Base-by-base conservation (phyloP, 2,888 invertebrate species). In the Nasonovia ribisnigri region DNA sequence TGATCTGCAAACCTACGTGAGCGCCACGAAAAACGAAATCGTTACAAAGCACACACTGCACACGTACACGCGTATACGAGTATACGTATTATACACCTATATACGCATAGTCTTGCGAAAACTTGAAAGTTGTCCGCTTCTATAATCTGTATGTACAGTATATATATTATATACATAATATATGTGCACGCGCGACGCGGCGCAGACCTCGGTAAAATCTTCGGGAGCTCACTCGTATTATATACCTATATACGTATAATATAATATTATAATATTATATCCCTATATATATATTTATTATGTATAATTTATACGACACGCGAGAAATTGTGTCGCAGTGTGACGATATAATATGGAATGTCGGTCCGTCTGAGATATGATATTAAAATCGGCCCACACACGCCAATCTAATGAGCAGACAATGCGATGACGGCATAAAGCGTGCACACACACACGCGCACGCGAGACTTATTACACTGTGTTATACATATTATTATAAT, bases 301-400 rank as follows among this genome's bases (percentile, higher is more conserved):
- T n/a, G 67, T 16, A 20, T 77, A 36, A 77, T 20, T 77, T 77
- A 36, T 42, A 77, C 20, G 20, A 36, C 77, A 77, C 36, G 36
- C 77, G 20, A 77, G 36, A 77, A 77, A 20, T 77, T 36, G 77
- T 77, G 36, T 20, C 1, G 36, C 20, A 77, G 36, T 42, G 77
- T 77, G 77, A 42, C 36, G 77, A 36, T 8, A 1, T n/a, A 16
- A 77, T 36, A 57, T 57, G 77, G 77, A 77, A 77, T 77, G 77
- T 77, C 77, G 20, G 77, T 36, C 77, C 77, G 88, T 29, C 88
- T 36, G 88, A 88, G 88, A 88, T n/a, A 26, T 42, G 42, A 54
- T 57, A 57, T 88, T 84, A 26, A 36, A 88, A 88, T 88, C 88
- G 16, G 88, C 88, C 88, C 88, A 88, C 88, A 54, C 88, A 42